Evolutionary conservation across 1,140 invertebrate genomes (phyloP), one percentile per base, ranked within the genome.

Genomic region (Paraescarpia echinospica): DNA sequence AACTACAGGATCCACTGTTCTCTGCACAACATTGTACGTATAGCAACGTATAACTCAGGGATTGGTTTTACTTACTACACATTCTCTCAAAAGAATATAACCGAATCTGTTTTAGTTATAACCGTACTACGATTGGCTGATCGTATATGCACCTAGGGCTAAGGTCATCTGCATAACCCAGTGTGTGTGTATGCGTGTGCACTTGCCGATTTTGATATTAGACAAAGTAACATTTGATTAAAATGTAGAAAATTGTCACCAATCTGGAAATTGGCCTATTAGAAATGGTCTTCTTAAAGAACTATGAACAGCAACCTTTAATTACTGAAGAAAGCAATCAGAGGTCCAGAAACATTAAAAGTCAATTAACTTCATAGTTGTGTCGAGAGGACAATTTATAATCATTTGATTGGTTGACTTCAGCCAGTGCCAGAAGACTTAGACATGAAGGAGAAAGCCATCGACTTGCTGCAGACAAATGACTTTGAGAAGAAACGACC

Each of bases 1-100:
- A 99, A 99, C 97, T 99, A 99, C 94, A 97, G 97, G 96, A 96
- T 98, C 31, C 97, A 98, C 95, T 98, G 98, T 95, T 98, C 98
- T 94, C 94, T 99, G 77, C 97, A 98, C 93, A 98, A 99, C 96
- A 97, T 97, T 96, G 98, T 98, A 96, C 96, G 95, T 95, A 77
- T 18, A 77, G 27, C 59, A 77, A 18, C 27, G 59, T 77, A 31
- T 2, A 77, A 4, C 18, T 14, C 27, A 31, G 2, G 22, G 59
- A 1, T 51, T 51, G 48, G 8, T 51, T 51, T 8, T 51, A 18
- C 18, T 51, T 51, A 51, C 18, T 51, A 51, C 48, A 77, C 14
- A 77, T 77, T 77, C 59, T 77, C 9, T 41, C 41, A 12, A 41
- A 4, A 2, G 59, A 77, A 18, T 14, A 5, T 77, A 77, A 77